phyloP scores from a whole-genome alignment of 2,797 vertebrate species.

The Microctenopoma lineatum region DNA sequence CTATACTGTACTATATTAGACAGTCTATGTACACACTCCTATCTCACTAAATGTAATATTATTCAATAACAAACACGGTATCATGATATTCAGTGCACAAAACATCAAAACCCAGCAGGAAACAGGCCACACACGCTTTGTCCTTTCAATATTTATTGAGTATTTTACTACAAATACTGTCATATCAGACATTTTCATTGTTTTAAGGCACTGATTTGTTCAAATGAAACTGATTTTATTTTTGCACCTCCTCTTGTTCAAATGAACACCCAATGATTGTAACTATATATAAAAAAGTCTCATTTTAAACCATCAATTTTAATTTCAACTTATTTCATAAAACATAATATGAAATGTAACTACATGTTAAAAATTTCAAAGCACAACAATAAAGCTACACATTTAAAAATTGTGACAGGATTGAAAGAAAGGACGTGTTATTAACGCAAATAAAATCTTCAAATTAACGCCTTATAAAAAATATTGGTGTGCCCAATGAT shows the following conservation, averaged over 20 bases:
- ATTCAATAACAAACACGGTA: too few relatives aligned
- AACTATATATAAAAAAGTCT: conserved; percentile 58
- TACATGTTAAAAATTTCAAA: conserved; percentile 47
- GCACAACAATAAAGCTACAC: conserved; percentile 34
- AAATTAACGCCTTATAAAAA: conserved; percentile 42
- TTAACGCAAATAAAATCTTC: conserved; percentile 29
- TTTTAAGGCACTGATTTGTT: conserved; percentile 81
- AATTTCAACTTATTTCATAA: conserved; percentile 51
- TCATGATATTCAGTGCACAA: background rate
- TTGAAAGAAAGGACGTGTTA: conserved; percentile 41
- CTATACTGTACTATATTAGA: too few relatives aligned
- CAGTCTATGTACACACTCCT: too few relatives aligned
- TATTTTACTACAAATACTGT: conserved; percentile 71
- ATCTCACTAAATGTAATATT: too few relatives aligned
- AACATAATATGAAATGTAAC: conserved; percentile 62
- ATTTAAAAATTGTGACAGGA: conserved; percentile 34
- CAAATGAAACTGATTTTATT: conserved; percentile 71
- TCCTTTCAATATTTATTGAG: conserved; percentile 72
- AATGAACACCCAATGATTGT: conserved; percentile 44
- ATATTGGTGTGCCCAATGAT: conserved; percentile 21
- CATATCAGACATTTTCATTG: conserved; percentile 61
- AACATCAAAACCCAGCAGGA: too few relatives aligned
- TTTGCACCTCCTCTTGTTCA: conserved; percentile 37
- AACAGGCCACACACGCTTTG: background rate
- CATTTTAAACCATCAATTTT: conserved; percentile 25